Evolutionary conservation across 1,140 invertebrate species (phyloP), one percentile per base, ranked within the genome.

Genomic region (Drosophila tani): DNA sequence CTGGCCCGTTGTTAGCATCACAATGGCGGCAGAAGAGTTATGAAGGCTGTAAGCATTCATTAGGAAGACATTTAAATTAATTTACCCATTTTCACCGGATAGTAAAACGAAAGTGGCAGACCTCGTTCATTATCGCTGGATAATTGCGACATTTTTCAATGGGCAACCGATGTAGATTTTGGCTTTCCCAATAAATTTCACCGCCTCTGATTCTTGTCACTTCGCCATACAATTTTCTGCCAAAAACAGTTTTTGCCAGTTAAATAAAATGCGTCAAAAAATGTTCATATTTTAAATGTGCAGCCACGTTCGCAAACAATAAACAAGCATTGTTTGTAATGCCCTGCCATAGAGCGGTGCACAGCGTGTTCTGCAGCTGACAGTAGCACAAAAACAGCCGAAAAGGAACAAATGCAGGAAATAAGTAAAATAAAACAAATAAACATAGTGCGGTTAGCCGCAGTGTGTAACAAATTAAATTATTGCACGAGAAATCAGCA

Each of bases 51-150:
- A 74, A 64, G 51, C 84, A 79, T 69, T 88, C 84, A 88, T 88
- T 84, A 90, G 56, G 65, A 66, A 81, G 64, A 84, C 85, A 79
- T 88, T 88, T 90, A 90, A 88, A 88, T 88, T 90, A 90, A 88
- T 88, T 81, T 79, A 27, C 46, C 19, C 50, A 58, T 17, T 38
- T 29, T n/a, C 32, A 14, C 8, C 11, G 35, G 11, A 32, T 32
- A 41, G 59, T 43, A 6, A 55, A 57, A 14, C 47, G 57, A 76
- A 76, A 75, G 49, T 66, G 53, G 21, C n/a, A 15, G 9, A 3
- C 24, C 17, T 40, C 17, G 41, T 35, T 15, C 11, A 45, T 47
- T 14, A 41, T 32, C 19, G 27, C 41, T 64, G 6, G 43, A 19
- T 32, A 67, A 59, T 53, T 45, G 19, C 46, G 15, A 38, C 59